Conservation (phyloP, 2,797 vertebrate species). For the Scyliorhinus canicula region DNA sequence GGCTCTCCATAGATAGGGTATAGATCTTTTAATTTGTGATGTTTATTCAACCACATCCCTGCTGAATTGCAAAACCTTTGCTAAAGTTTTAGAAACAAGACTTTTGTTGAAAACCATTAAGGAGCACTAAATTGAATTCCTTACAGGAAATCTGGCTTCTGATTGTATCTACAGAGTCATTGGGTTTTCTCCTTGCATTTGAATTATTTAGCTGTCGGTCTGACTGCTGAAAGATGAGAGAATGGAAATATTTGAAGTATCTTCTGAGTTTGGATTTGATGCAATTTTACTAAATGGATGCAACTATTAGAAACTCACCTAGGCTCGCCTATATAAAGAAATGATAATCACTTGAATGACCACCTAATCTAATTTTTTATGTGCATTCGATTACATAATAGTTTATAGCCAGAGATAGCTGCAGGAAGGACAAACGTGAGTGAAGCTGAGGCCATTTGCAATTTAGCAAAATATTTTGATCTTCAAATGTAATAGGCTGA, state of each 20-base stretch:
- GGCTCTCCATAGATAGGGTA: neutral
- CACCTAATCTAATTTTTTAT: neutral
- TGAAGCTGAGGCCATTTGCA: neutral
- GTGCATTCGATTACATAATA: neutral
- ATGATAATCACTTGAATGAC: neutral
- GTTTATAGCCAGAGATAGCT: neutral
- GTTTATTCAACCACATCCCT: neutral
- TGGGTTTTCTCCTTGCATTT: neutral
- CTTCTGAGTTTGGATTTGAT: neutral
- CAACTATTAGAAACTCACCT: neutral
- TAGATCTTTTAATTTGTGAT: neutral
- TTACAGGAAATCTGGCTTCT: neutral
- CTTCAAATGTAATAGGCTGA: neutral
- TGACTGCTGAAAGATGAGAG: neutral
- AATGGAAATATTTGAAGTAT: neutral
- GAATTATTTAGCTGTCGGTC: neutral
- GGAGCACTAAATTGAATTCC: neutral
- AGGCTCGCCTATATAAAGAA: neutral
- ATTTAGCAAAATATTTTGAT: neutral
- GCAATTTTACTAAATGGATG: neutral
- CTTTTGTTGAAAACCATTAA: slow-evolving; percentile 20
- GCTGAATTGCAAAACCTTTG: neutral
- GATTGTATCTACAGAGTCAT: neutral
- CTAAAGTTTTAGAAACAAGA: slow-evolving; percentile 3
- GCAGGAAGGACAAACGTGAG: neutral